These are phyloP conservation scores for Xenus cinereus DNA, from an alignment of 2,113 vertebrate genomes.

Conservation along the genomic window DNA sequence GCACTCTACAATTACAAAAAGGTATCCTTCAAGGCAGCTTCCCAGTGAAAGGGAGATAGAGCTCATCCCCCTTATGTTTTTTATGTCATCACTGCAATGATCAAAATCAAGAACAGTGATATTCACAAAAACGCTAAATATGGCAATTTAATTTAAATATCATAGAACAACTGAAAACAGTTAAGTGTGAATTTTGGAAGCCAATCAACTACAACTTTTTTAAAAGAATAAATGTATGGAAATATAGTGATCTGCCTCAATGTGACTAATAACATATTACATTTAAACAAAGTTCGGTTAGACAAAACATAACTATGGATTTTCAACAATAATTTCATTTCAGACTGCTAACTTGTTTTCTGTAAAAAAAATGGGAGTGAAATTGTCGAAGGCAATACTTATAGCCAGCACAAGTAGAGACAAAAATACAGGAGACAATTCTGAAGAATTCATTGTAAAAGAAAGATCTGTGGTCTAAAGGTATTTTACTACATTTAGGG, in stretches of 20 bases:
- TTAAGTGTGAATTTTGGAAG: not conserved
- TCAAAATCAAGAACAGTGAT: not conserved
- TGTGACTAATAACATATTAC: not conserved
- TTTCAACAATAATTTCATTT: not conserved
- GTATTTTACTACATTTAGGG: not conserved
- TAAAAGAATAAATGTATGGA: not conserved
- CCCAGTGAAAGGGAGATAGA: not conserved
- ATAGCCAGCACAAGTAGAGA: not conserved
- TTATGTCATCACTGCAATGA: not conserved
- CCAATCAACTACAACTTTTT: not conserved
- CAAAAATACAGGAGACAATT: not conserved
- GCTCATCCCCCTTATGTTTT: not conserved
- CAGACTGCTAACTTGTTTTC: not conserved
- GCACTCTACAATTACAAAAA: not conserved
- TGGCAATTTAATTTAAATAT: not conserved
- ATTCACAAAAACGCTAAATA: not conserved
- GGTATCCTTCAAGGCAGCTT: not conserved
- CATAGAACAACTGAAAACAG: not conserved
- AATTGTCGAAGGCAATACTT: not conserved
- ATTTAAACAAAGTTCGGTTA: not conserved
- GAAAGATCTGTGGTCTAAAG: not conserved
- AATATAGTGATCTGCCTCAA: not conserved
- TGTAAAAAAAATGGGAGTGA: not conserved
- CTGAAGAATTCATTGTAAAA: not conserved
- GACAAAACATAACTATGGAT: not conserved